Evolutionary conservation across 1,140 invertebrate genomes (phyloP), one percentile per base, ranked within the genome.

Genomic region (Macrobrachium rosenbergii): DNA sequence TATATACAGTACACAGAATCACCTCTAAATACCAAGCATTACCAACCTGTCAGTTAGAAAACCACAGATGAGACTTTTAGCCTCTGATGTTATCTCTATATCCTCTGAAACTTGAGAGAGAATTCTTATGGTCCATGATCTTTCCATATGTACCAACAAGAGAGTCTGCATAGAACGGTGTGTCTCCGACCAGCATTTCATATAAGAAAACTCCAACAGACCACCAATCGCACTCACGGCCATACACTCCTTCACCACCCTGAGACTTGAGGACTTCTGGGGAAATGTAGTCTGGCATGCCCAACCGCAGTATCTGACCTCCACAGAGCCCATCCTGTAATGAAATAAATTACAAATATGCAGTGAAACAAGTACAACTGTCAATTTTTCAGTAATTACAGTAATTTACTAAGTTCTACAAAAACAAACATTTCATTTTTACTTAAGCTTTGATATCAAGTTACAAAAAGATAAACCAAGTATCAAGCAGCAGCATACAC

Each of bases 191-290:
- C 11, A 99, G 93, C 98, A 99, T 99, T 93, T 99, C 99, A 92
- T 99, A 99, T 0, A 99, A 93, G 92, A 99, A 98, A 78, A 99
- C 98, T 64, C 99, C 99, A 19, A 99, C 98, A 19, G 97, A 98
- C 99, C 99, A 99, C 97, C 98, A 99, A 93, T 99, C 99, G 92
- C 99, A 99, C 92, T 99, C 98, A 62, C 97, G 93, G 0, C 98
- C 98, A 92, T 98, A 98, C 58, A 96, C 95, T 75, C 98, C 97
- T 91, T 98, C 96, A n/a, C 97, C 96, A 91, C 98, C 98, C 92
- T 99, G 98, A 10, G 98, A 99, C 91, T 98, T 96, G 80, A 99
- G 93, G 17, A 99, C 98, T 93, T 99, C 99, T 0, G 99, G 99
- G 64, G 98, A 99, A 90, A 99, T 99, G 91, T 99, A 99, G 93